Evolutionary conservation across 2,113 vertebrate species (phyloP), one percentile per base, ranked within the genome.

Genomic region (Mungos mungo): DNA sequence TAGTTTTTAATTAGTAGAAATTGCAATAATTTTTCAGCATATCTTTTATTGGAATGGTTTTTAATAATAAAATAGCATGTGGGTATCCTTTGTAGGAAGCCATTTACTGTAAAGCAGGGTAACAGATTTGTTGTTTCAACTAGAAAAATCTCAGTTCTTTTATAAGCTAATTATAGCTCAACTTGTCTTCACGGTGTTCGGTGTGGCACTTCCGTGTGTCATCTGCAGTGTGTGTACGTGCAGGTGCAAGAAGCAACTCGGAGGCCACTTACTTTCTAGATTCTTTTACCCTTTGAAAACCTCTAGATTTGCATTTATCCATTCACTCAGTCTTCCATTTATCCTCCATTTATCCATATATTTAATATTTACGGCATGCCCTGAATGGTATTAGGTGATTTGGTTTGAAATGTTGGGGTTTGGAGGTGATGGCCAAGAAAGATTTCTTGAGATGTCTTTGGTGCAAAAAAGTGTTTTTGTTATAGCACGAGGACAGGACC

Each of bases 1-100:
- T 98, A 97, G 97, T 98, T 98, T 98, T 98, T 98, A 98, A 98
- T 98, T 98, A 98, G 97, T 95, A 97, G 98, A 96, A 98, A 97
- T 98, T 97, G 72, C 95, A 97, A 97, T 98, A 95, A 97, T 95
- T 97, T 98, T 95, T 98, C 94, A 96, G 93, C 84, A 96, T 98
- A 96, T 98, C 95, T 97, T 97, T 97, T 98, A 97, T 97, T 98
- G 92, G 96, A 96, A 94, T 97, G 93, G 94, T 74, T 98, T 98
- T 97, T 97, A 98, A 96, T 97, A 98, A 97, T 98, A 98, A 98
- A 97, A 93, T 97, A 97, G 88, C 81, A 65, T 85, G 96, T 94
- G 97, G 95, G 79, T 96, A 95, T 96, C 84, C 95, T 96, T 95
- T 95, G 88, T 95, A 97, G 95, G 97, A 95, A 97, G 94, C 74